Conservation (phyloP, 1,140 invertebrate species). For the Aphaenogaster floridana region DNA sequence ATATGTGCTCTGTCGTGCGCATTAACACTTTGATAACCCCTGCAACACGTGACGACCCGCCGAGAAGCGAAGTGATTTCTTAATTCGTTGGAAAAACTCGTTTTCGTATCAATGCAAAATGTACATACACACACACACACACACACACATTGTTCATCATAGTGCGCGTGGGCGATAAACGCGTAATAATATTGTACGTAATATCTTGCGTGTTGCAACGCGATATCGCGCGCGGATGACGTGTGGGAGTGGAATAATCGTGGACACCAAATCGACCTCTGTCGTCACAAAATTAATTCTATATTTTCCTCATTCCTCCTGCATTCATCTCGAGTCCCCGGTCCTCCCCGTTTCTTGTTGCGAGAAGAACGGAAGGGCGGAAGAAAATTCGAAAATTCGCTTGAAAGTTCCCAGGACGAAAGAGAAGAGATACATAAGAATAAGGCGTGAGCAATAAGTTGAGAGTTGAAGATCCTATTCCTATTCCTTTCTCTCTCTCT, state of each 20-base stretch:
- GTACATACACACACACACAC: background rate
- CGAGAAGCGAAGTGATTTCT: background rate
- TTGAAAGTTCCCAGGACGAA: conserved; percentile 9
- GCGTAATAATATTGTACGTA: background rate
- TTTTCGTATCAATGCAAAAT: background rate
- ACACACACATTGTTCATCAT: too few relatives aligned
- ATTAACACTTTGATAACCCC: background rate
- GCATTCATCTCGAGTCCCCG: background rate
- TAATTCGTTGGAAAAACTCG: background rate
- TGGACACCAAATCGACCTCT: conserved; percentile 22
- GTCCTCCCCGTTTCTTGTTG: background rate
- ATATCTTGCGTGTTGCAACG: conserved; percentile 28
- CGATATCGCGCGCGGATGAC: background rate
- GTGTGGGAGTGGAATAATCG: background rate
- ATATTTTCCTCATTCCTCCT: conserved; percentile 14
- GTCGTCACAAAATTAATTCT: conserved; percentile 34
- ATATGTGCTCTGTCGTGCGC: background rate
- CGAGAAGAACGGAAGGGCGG: background rate
- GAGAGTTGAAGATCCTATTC: background rate
- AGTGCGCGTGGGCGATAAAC: background rate
- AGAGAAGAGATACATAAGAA: conserved; percentile 9
- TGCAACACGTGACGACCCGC: background rate
- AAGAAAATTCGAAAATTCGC: background rate
- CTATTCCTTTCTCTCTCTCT: background rate
- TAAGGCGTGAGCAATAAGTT: conserved; percentile 13